phyloP scores from a whole-genome alignment of 2,888 invertebrate genomes.

The Himalopsyche tibetana region DNA sequence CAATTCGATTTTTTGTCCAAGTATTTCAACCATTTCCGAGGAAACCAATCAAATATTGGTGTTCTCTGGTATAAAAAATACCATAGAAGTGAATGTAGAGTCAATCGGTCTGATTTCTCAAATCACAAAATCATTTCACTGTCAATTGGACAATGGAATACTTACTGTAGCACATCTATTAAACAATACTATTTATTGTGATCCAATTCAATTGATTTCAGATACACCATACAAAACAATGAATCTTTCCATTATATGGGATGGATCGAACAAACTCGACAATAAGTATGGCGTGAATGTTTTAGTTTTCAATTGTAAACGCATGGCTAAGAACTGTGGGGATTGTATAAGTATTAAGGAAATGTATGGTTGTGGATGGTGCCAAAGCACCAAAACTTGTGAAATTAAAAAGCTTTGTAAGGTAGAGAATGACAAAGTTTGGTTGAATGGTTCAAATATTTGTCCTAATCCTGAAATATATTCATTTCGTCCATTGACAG shows the following conservation, averaged over 20 bases:
- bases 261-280: conserved; percentile 94
- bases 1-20: conserved; percentile 95
- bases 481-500: conserved; percentile 89
- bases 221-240: conserved; percentile 94
- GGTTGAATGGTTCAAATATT: conserved; percentile 93
- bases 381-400: conserved; percentile 93
- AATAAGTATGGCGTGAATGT: conserved; percentile 98
- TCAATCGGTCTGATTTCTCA: conserved; percentile 97
- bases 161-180: conserved; percentile 93
- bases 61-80: conserved; percentile 92
- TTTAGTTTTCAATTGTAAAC: conserved; percentile 94
- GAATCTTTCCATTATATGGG: conserved; percentile 97
- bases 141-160: conserved; percentile 97
- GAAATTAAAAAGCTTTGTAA: conserved; percentile 95
- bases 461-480: conserved; percentile 97
- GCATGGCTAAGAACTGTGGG: conserved; percentile 98
- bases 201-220: conserved; percentile 93
- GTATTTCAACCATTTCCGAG: conserved; percentile 92
- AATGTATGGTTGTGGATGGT: conserved; percentile 98
- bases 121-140: conserved; percentile 91
- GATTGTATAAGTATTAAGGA: conserved; percentile 94
- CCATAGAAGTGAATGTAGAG: conserved; percentile 94
- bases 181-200: conserved; percentile 96
- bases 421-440: conserved; percentile 80
- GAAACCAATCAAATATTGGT: conserved; percentile 94